Base-by-base conservation (phyloP, 2,113 vertebrate genomes). In the Odocoileus hemionus region DNA sequence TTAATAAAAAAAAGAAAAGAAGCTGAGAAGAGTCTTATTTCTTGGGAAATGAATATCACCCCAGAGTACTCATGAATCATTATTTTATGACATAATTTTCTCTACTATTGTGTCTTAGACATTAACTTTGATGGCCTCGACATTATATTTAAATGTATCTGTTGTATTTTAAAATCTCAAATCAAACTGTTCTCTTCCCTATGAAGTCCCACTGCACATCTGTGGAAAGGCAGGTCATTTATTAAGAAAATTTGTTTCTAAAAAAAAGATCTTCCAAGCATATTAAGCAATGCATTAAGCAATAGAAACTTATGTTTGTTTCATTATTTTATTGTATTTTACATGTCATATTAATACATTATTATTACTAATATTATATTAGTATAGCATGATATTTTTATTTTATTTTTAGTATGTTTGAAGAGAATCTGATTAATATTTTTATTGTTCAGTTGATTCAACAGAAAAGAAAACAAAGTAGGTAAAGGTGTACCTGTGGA, bases 1-100 rank as follows among this genome's bases (percentile, higher is more conserved):
- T 94, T 97, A 98, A 91, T 97, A 95, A 82, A 13, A 50, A 50
- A 50, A 50, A 45, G 7, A 45, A 50, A 50, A 50, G 47, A 50
- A 50, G 12, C 47, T 50, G 47, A 28, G 74, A 39, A 50, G 5
- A 78, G 9, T 30, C 50, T 47, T 17, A 13, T 47, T 25, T 21
- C 21, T 0, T 43, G 28, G 23, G 21, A 50, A 19, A 30, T 4
- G 39, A 61, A 74, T 10, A 33, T 2, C 36, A 36, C 2, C 7
- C 19, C 15, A 21, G 10, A 14, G 17, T 19, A 50, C 33, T n/a
- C 33, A 58, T n/a, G 2, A 30, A 33, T 3, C 50, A 1, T 3
- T 13, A 14, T 12, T 82, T 74, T 33, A 61, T 55, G 55, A 43
- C 17, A 55, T 36, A 43, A 5, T 50, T 91, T 83, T 28, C 52